Base-by-base conservation (phyloP, 1,140 invertebrate genomes). In the Pissodes strobi region DNA sequence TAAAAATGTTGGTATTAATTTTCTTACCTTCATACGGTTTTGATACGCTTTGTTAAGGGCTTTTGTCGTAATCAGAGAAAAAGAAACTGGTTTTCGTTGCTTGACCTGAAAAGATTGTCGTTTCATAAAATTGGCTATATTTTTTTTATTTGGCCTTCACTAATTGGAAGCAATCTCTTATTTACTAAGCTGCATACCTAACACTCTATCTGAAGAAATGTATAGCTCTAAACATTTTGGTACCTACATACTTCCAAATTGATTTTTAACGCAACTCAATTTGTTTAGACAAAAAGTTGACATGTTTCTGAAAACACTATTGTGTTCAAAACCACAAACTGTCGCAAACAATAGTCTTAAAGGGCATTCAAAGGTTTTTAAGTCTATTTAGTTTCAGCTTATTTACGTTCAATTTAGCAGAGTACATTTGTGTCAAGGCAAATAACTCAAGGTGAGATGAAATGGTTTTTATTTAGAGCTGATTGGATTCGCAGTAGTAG, bases 201-300 rank as follows among this genome's bases (percentile, higher is more conserved):
- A n/a, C n/a, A n/a, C n/a, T n/a, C n/a, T n/a, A n/a, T n/a, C n/a
- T n/a, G n/a, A n/a, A n/a, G n/a, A n/a, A n/a, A n/a, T n/a, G n/a
- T n/a, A n/a, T n/a, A n/a, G n/a, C n/a, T n/a, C n/a, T n/a, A n/a
- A n/a, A n/a, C n/a, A n/a, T n/a, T n/a, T n/a, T n/a, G n/a, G n/a
- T n/a, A n/a, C n/a, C n/a, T n/a, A n/a, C n/a, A n/a, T n/a, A 27
- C 37, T 13, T 15, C 9, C 18, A 25, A 56, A 56, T 56, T 39
- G 38, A 56, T 56, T 56, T 56, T 56, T 9, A 43, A 56, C 53
- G 53, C 38, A 43, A 56, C 19, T 56, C 53, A 43, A 10, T 56
- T 41, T 43, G 19, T 56, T 53, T 53, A 38, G 51, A 53, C 51
- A 34, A 53, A 38, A 21, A 13, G 13, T n/a, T 56, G 53, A 56